Conservation (phyloP, 53 echinoderm and acorn worm species). For the Echinarachnius parma region DNA sequence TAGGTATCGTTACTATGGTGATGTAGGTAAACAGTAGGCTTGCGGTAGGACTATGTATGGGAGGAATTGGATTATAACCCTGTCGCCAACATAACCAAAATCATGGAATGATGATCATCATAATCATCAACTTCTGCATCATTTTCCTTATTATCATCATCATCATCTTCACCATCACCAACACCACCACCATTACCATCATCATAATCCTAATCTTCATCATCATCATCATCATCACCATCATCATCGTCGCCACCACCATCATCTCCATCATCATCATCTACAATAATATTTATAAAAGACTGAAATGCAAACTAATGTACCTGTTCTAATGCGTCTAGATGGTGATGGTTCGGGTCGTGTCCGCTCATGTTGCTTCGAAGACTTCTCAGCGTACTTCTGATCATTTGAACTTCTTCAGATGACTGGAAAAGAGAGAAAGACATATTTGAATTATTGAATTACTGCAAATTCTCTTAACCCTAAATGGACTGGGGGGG, state of each 20-base stretch:
- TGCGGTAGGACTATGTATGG: too few species aligned
- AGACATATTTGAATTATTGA: too few species aligned
- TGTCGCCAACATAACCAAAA: background rate
- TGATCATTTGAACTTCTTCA: conserved; percentile 78
- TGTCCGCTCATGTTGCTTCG: conserved; percentile 80
- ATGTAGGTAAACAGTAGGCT: too few species aligned
- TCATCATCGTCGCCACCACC: conserved; percentile 19
- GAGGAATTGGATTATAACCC: too few species aligned
- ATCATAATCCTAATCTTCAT: conserved; percentile 14
- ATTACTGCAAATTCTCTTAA: too few species aligned
- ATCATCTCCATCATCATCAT: conserved; percentile 20
- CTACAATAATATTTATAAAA: background rate
- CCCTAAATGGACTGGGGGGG: too few species aligned
- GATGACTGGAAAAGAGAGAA: conserved; percentile 59
- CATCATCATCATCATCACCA: conserved; percentile 22
- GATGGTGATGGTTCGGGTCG: conserved; percentile 84
- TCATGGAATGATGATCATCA: background rate
- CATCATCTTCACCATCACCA: conserved; percentile 14
- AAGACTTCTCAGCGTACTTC: conserved; percentile 71
- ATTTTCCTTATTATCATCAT: conserved; percentile 16
- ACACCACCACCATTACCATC: background rate
- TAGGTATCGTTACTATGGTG: too few species aligned
- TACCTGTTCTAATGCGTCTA: conserved; percentile 93
- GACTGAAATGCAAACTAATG: background rate
- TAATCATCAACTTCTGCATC: conserved; percentile 20